phyloP scores from a whole-genome alignment of 2,113 vertebrate genomes.

The Sclerurus mexicanus region DNA sequence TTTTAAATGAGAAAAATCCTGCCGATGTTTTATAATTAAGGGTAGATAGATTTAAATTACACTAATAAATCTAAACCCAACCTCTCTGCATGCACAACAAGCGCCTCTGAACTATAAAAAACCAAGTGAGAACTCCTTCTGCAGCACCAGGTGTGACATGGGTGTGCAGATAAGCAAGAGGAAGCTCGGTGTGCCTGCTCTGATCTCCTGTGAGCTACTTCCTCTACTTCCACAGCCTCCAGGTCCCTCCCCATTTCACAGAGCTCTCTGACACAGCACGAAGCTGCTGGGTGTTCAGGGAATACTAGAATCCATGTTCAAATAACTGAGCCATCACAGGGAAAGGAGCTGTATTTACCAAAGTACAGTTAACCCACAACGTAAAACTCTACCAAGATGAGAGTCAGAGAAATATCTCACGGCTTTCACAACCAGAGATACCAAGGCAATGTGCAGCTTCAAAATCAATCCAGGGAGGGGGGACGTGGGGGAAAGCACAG shows the following conservation, averaged over 20 bases:
- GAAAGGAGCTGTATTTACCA: neutral
- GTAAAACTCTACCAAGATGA: neutral
- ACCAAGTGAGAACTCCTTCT: neutral
- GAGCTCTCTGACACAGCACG: neutral
- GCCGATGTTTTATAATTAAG: neutral
- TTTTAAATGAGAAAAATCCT: neutral
- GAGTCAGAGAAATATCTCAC: neutral
- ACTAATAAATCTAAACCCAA: neutral
- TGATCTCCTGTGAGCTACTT: neutral
- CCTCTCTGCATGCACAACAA: neutral
- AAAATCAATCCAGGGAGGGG: neutral
- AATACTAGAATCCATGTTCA: neutral
- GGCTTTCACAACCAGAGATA: neutral
- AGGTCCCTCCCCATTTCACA: neutral
- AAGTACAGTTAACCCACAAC: neutral
- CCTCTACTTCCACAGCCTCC: neutral
- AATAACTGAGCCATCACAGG: neutral
- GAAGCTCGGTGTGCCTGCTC: neutral
- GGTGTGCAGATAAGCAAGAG: neutral
- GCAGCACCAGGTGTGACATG: neutral
- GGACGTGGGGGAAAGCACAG: accelerated
- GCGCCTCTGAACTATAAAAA: neutral
- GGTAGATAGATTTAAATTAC: neutral
- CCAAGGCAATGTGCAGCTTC: neutral
- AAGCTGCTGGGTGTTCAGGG: neutral